Conservation (phyloP, 2,888 invertebrate genomes). For the Lasioglossum vierecki region DNA sequence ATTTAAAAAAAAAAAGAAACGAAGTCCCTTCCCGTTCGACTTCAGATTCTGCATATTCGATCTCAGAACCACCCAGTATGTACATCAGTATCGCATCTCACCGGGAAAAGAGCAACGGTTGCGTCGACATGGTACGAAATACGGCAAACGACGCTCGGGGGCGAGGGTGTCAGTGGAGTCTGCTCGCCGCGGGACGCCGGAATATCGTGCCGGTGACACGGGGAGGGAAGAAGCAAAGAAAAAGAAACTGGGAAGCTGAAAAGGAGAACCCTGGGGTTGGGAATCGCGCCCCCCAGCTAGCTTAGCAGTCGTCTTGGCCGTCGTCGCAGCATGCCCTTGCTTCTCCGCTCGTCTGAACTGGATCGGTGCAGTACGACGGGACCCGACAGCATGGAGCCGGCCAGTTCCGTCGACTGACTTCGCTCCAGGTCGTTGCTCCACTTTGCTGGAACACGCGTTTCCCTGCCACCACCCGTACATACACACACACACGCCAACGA, state of each 20-base stretch:
- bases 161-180: neutral
- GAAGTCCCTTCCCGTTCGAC: neutral
- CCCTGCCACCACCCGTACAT: constrained; percentile 18
- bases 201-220: constrained; percentile 21
- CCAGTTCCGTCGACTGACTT: constrained; percentile 75
- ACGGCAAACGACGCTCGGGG: constrained; percentile 34
- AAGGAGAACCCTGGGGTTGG: neutral
- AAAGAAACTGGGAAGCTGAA: constrained; percentile 28
- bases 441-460: constrained; percentile 71
- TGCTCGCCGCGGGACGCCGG: constrained; percentile 54
- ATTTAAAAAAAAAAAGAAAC: neutral
- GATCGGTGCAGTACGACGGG: constrained; percentile 75
- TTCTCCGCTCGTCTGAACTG: constrained; percentile 61
- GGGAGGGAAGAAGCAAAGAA: constrained; percentile 10
- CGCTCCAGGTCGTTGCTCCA: constrained; percentile 79
- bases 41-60: neutral
- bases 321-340: constrained; percentile 43
- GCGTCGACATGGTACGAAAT: constrained; percentile 51
- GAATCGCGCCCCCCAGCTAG: constrained; percentile 36
- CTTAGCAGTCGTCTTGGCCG: constrained; percentile 35
- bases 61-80: neutral
- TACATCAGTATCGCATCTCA: constrained; percentile 24
- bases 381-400: constrained; percentile 79
- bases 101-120: constrained; percentile 32
- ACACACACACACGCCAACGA: constrained; percentile 29